phyloP scores from a whole-genome alignment of 2,113 vertebrate genomes.

The Myotis davidii region DNA sequence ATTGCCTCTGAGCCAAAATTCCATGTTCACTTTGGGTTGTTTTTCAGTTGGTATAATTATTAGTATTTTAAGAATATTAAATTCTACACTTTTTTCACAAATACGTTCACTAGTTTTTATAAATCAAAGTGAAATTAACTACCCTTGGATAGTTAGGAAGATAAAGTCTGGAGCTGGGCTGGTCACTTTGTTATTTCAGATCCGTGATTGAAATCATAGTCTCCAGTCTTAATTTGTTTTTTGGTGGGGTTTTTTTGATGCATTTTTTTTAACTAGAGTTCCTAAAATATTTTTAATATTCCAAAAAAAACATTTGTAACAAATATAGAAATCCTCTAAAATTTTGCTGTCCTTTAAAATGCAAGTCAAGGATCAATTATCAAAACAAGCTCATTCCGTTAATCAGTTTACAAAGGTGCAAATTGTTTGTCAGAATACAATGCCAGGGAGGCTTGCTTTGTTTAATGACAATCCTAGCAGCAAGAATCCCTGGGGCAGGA shows the following conservation, averaged over 20 bases:
- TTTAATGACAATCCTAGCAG: constrained; percentile 78
- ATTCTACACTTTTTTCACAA: background rate
- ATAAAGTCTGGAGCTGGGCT: background rate
- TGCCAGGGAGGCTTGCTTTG: constrained; percentile 74
- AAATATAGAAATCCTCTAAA: constrained; percentile 55
- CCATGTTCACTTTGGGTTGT: background rate
- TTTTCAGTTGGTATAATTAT: background rate
- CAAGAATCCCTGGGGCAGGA: constrained; percentile 75
- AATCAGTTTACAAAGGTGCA: constrained; percentile 80
- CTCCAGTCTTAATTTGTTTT: constrained; percentile 9
- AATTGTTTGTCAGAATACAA: constrained; percentile 83
- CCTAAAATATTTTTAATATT: constrained; percentile 55
- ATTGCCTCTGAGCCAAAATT: background rate
- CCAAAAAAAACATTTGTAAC: background rate
- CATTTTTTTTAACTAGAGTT: constrained; percentile 41
- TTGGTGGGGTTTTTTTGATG: background rate
- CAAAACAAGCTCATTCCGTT: constrained; percentile 70
- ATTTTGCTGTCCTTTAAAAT: constrained; percentile 71
- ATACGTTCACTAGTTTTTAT: background rate
- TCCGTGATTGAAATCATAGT: background rate
- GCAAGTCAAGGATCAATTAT: constrained; percentile 78
- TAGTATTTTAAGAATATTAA: background rate
- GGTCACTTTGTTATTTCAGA: background rate
- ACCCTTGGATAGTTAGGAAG: background rate
- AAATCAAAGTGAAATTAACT: background rate